phyloP scores from a whole-genome alignment of 2,888 invertebrate genomes.

The Eupithecia insigniata region DNA sequence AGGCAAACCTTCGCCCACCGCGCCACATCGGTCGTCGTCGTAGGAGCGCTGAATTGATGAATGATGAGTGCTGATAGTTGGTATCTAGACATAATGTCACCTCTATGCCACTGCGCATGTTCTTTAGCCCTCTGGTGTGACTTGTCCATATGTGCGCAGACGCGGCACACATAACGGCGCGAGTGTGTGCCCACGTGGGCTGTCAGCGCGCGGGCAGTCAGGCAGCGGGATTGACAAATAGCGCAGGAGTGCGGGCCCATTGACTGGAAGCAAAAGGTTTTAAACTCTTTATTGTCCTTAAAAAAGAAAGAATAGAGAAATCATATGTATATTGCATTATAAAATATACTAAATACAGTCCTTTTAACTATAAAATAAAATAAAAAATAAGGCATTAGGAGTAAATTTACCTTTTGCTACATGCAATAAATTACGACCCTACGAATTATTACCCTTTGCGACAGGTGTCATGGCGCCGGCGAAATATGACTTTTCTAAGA shows the following conservation, averaged over 20 bases:
- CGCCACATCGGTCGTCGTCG: no score
- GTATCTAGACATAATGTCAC: conserved; percentile 7
- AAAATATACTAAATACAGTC: no score
- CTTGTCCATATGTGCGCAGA: conserved; percentile 58
- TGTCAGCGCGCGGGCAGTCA: conserved; percentile 48
- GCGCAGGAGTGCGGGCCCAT: conserved; percentile 57
- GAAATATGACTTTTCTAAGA: not conserved
- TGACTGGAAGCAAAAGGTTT: conserved; percentile 45
- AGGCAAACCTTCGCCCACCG: no score
- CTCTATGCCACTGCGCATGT: conserved; percentile 70
- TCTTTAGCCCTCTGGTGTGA: conserved; percentile 64
- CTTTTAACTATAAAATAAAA: no score
- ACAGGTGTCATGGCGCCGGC: not conserved
- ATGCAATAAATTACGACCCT: no score
- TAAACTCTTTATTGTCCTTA: not conserved
- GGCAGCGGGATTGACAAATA: conserved; percentile 62
- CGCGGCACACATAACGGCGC: conserved; percentile 61
- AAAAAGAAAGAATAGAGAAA: no score
- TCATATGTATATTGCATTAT: no score
- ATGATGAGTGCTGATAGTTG: no score
- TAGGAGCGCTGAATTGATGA: no score
- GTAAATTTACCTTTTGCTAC: no score
- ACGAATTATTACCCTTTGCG: no score
- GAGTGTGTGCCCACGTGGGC: conserved; percentile 62
- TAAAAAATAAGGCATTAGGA: no score